Evolutionary conservation across 2,113 vertebrate species (phyloP), one percentile per base, ranked within the genome.

Genomic region (Lepisosteus oculatus): DNA sequence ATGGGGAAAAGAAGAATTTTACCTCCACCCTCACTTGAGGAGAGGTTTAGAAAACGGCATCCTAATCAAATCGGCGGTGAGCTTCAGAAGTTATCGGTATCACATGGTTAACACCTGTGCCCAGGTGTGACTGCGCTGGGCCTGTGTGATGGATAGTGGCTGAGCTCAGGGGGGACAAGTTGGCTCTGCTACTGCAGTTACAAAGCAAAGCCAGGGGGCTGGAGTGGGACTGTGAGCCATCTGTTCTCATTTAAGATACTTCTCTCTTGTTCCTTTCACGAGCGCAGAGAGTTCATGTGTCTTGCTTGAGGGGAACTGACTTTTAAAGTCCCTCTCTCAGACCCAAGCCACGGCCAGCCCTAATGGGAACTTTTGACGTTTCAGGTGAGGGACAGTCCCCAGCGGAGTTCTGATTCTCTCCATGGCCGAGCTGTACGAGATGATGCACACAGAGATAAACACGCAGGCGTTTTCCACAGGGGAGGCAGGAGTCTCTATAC

Each of bases 301-400:
- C 68, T 62, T 55, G 47, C 41, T 61, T 62, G 44, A 55, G 71
- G 57, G 65, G 43, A 54, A 55, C 8, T 69, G 67, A 15, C 8
- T 72, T 71, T 75, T 51, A 70, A 63, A 56, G 43, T 74, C 55
- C 55, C 65, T 43, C 43, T 47, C 17, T 17, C 4, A 45, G 61
- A 43, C 14, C 41, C 54, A 43, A 43, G 61, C 43, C 69, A 65
- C 68, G 67, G 67, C 69, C 71, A 57, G 45, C 61, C 67, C 66
- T 72, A 68, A 54, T 70, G 57, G 70, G 41, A 41, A 62, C 74
- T 78, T 88, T 88, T 89, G 83, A 91, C 87, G 86, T 90, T 84
- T 80, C 87, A 88, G 88, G 87, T 87, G 85, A 85, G 84, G 47
- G 47, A 51, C 5, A 51, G 47, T 6, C 47, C 47, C 47, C 47